Percentiles rank a stretch among this genome's conserved stretches.
Evolutionary conservation across 2,797 vertebrate species (phyloP).

Genomic region (Pangasius djambal): DNA sequence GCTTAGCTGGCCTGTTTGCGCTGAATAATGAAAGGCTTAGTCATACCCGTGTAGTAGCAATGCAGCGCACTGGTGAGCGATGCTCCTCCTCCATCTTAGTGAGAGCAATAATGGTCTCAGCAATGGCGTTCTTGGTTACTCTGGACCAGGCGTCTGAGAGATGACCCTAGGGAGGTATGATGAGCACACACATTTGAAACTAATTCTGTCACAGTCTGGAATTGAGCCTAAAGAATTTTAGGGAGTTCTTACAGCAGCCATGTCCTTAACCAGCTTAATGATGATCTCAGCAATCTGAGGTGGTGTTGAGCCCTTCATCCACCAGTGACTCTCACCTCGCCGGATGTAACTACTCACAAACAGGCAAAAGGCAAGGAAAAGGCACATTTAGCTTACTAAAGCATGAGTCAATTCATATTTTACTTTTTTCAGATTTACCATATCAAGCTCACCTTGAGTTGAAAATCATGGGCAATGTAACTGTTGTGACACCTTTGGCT

Average conservation of each 20-base stretch:
- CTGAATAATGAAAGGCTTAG: slow-evolving; percentile 19
- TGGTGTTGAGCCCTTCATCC: slow-evolving; percentile 99
- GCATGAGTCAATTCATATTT: neutral
- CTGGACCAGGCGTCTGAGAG: slow-evolving; percentile 98
- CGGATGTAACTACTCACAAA: slow-evolving; percentile 85
- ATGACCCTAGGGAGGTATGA: slow-evolving; percentile 81
- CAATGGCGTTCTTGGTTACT: slow-evolving; percentile 98
- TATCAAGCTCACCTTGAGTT: slow-evolving; percentile 87
- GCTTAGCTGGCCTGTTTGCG: slow-evolving; percentile 6
- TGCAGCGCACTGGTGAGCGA: slow-evolving; percentile 93
- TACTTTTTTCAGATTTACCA: neutral
- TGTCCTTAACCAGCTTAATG: slow-evolving; percentile 98
- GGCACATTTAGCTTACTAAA: neutral
- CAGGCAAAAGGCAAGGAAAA: slow-evolving; percentile 16
- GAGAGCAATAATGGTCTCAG: slow-evolving; percentile 98
- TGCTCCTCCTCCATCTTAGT: slow-evolving; percentile 99
- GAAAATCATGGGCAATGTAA: slow-evolving; percentile 98
- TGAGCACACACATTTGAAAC: neutral
- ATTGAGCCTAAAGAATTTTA: neutral
- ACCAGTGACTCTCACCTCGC: slow-evolving; percentile 98
- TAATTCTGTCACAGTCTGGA: neutral
- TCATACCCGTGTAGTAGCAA: slow-evolving; percentile 94
- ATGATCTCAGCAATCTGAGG: slow-evolving; percentile 99
- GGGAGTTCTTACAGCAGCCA: slow-evolving; percentile 89
- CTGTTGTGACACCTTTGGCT: slow-evolving; percentile 96